Percentiles rank a stretch among this genome's conserved stretches.
These are phyloP conservation scores for Delia radicum DNA, from an alignment of 1,140 invertebrate genomes.

Conservation along the genomic window DNA sequence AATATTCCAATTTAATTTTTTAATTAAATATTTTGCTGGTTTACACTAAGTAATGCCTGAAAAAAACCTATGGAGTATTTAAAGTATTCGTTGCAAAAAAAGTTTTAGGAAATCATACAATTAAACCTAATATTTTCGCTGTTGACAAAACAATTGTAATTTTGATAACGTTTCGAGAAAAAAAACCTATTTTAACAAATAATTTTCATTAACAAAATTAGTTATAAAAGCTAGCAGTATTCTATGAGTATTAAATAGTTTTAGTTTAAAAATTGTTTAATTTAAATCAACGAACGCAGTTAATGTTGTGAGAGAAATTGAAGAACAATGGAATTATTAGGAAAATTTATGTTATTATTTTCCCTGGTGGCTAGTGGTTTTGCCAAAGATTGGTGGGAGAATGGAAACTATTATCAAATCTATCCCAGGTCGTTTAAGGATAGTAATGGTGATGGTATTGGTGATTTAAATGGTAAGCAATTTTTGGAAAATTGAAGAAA, in stretches of 20 bases:
- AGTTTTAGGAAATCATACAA: neutral
- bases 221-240: neutral
- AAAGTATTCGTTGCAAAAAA: no score
- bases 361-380: neutral
- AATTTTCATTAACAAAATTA: neutral
- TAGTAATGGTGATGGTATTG: conserved; percentile 70
- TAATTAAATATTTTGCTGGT: no score
- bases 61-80: no score
- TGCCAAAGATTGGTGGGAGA: conserved; percentile 69
- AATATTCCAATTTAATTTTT: no score
- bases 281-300: neutral
- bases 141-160: neutral
- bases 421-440: conserved; percentile 77
- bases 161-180: neutral
- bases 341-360: neutral
- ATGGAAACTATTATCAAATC: conserved; percentile 72
- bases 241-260: neutral
- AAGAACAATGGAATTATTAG: neutral
- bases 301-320: neutral
- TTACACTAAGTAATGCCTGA: no score
- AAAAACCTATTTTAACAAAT: neutral
- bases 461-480: conserved; percentile 64
- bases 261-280: neutral
- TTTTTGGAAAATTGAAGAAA: no score
- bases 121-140: no score